These are phyloP conservation scores for Phalacrocorax pelagicus DNA, from an alignment of 2,113 vertebrate species.

Conservation along the genomic window DNA sequence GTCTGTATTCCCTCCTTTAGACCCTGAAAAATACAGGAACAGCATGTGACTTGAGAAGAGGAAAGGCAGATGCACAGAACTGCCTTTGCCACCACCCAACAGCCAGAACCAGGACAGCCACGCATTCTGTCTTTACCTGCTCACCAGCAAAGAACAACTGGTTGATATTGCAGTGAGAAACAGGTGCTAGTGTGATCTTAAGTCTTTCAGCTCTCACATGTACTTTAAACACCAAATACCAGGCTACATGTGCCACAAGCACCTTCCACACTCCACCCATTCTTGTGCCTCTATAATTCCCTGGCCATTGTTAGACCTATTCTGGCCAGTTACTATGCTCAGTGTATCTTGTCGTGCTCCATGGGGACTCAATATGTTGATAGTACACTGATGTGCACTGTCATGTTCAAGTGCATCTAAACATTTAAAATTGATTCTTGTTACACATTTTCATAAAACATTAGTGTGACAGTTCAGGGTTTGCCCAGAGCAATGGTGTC, in stretches of 20 bases:
- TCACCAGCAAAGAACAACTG: not conserved
- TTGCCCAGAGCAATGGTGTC: not conserved
- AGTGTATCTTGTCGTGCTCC: not conserved
- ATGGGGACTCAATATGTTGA: not conserved
- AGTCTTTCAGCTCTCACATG: not conserved
- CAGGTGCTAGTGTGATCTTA: not conserved
- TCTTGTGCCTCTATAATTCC: not conserved
- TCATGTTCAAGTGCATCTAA: not conserved
- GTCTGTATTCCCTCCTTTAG: not conserved
- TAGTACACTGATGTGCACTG: not conserved
- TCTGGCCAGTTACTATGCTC: not conserved
- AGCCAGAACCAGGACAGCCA: not conserved
- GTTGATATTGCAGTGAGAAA: not conserved
- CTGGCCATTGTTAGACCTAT: not conserved
- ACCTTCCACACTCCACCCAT: not conserved
- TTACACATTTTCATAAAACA: not conserved
- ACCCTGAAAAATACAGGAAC: not conserved
- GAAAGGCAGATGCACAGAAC: not conserved
- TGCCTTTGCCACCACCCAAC: not conserved
- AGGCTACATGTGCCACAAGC: not conserved
- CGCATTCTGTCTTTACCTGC: rapidly evolving
- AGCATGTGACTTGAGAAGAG: not conserved
- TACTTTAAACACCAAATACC: not conserved
- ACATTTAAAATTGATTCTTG: not conserved
- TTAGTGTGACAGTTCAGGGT: not conserved